Conservation (phyloP, 1,140 invertebrate species). For the Saccostrea glomerata region DNA sequence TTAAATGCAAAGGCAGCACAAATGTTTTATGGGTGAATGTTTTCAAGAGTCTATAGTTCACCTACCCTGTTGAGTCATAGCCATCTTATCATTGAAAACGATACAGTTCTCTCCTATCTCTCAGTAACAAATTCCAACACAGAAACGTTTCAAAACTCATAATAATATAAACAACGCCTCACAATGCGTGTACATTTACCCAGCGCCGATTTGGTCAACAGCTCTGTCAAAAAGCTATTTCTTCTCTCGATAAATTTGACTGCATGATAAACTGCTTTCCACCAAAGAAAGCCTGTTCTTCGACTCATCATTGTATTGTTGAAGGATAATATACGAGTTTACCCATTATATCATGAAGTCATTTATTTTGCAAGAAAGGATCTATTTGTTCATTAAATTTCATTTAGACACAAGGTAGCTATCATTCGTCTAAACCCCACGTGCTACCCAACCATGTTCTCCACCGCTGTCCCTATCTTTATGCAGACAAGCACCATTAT, state of each 20-base stretch:
- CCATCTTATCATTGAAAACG: conserved; percentile 33
- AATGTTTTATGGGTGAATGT: conserved; percentile 24
- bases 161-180: conserved; percentile 30
- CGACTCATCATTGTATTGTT: conserved; percentile 21
- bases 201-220: conserved; percentile 36
- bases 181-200: conserved; percentile 34
- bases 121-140: conserved; percentile 36
- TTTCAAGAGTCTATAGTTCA: conserved; percentile 14
- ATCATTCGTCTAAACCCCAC: conserved; percentile 44
- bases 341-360: conserved; percentile 47
- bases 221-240: conserved; percentile 42
- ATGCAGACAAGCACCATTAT: conserved; percentile 45
- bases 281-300: neutral
- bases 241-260: conserved; percentile 36
- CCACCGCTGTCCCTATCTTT: conserved; percentile 40
- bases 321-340: conserved; percentile 5
- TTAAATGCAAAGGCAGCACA: neutral
- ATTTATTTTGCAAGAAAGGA: conserved; percentile 50
- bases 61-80: conserved; percentile 29
- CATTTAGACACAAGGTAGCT: conserved; percentile 54
- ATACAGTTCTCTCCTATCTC: conserved; percentile 31
- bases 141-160: conserved; percentile 36
- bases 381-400: conserved; percentile 60
- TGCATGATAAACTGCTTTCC: conserved; percentile 38
- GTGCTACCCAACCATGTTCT: conserved; percentile 50